Evolutionary conservation across 2,888 invertebrate genomes (phyloP), one percentile per base, ranked within the genome.

Genomic region (Pycnomerus fuliginosus): DNA sequence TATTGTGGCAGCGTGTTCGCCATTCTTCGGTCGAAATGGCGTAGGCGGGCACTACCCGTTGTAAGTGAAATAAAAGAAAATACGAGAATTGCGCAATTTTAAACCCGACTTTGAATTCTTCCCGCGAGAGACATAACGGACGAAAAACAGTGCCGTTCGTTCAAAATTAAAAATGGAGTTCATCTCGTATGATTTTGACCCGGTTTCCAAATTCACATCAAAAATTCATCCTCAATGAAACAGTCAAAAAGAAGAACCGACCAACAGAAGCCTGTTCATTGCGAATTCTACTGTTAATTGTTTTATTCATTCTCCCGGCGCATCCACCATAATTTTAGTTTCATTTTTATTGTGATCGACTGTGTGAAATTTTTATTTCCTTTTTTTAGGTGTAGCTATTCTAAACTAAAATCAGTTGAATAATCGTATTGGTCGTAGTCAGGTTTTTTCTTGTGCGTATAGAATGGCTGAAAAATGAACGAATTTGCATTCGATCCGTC

Each of bases 21-120:
- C 27, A 40, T 40, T 36, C 17, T 25, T 33, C 25, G n/a, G 23
- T 31, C 31, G 16, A 35, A 34, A 29, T 30, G 40, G 16, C 27
- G 39, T 31, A 27, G 14, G 35, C 22, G 35, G 35, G 34, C 32
- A 23, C 32, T 25, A 52, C 49, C 47, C 47, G 41, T 46, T 33
- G 53, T 52, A 54, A 53, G 53, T 50, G 56, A 52, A 55, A 48
- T 47, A 52, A 60, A 56, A 48, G 50, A 59, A 56, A 46, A 27
- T 50, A 46, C 41, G 44, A 55, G 53, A 54, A 57, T 50, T 56
- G 51, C 50, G 55, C 57, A 60, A 55, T 58, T 58, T 58, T 56
- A 58, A 61, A 58, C 51, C 53, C 50, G 58, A 55, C 50, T 48
- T 44, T 40, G 56, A 61, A 61, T 61, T 44, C 55, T 51, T 58